Evolutionary conservation across 2,113 vertebrate genomes (phyloP).

Genomic region (Phalacrocorax brasilianus): DNA sequence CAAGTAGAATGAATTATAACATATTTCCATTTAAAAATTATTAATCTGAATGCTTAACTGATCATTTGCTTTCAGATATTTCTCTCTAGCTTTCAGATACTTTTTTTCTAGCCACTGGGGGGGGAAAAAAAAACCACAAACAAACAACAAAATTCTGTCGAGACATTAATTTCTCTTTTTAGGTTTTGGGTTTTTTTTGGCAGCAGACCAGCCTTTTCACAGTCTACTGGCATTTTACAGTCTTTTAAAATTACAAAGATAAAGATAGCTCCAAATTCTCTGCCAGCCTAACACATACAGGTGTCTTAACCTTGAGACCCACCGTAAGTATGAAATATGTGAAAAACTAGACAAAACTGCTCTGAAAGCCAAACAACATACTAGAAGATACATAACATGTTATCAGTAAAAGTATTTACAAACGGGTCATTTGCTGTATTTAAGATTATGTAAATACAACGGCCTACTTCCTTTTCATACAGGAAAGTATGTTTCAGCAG

Average conservation of each 20-base stretch:
- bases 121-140: neutral
- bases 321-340: neutral
- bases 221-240: neutral
- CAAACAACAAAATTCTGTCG: neutral
- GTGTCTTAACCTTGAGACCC: neutral
- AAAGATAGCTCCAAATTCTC: neutral
- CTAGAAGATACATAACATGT: neutral
- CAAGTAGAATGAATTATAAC: neutral
- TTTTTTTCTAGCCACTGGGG: neutral
- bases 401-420: neutral
- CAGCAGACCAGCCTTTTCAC: neutral
- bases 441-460: neutral
- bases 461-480: neutral
- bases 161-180: rapidly evolving
- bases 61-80: neutral
- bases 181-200: neutral
- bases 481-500: neutral
- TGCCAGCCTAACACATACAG: neutral
- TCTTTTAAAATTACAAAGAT: neutral
- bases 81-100: neutral
- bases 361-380: neutral
- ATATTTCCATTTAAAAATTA: neutral
- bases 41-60: neutral
- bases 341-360: neutral
- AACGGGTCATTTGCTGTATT: neutral